Evolutionary conservation across 2,797 vertebrate genomes (phyloP).

Genomic region (Kryptopterus vitreolus): DNA sequence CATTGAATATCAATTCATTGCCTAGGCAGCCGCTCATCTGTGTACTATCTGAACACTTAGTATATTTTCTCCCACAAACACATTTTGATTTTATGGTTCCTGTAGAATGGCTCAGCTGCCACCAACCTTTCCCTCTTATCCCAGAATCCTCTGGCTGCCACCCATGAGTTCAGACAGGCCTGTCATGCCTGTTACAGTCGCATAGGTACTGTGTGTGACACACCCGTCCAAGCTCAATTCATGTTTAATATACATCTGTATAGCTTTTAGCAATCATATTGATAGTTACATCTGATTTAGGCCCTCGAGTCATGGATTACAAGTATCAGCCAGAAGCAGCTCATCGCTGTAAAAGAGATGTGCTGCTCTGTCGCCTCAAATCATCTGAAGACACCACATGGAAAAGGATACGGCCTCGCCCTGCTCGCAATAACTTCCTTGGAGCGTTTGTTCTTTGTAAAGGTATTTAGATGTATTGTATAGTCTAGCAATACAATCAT

Average conservation of each 20-base stretch:
- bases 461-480: constrained; percentile 70
- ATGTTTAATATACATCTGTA: not conserved
- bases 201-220: constrained; percentile 79
- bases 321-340: constrained; percentile 92
- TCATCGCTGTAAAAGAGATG: constrained; percentile 93
- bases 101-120: constrained; percentile 74
- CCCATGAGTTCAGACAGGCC: constrained; percentile 94
- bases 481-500: not conserved
- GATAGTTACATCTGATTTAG: constrained; percentile 62
- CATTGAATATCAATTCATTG: not conserved
- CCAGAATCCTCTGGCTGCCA: constrained; percentile 90
- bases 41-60: not conserved
- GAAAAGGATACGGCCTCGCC: constrained; percentile 93
- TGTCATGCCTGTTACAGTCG: constrained; percentile 94
- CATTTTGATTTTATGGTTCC: constrained; percentile 1
- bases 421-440: constrained; percentile 92
- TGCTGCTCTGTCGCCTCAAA: constrained; percentile 88
- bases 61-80: not conserved
- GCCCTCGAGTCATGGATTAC: constrained; percentile 91
- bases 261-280: not conserved
- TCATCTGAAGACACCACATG: constrained; percentile 85
- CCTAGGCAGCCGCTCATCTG: not conserved
- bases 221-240: not conserved
- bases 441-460: constrained; percentile 98
- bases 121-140: constrained; percentile 88